Evolutionary conservation across 2,888 invertebrate species (phyloP), one percentile per base, ranked within the genome.

Genomic region (Lydus trimaculatus): DNA sequence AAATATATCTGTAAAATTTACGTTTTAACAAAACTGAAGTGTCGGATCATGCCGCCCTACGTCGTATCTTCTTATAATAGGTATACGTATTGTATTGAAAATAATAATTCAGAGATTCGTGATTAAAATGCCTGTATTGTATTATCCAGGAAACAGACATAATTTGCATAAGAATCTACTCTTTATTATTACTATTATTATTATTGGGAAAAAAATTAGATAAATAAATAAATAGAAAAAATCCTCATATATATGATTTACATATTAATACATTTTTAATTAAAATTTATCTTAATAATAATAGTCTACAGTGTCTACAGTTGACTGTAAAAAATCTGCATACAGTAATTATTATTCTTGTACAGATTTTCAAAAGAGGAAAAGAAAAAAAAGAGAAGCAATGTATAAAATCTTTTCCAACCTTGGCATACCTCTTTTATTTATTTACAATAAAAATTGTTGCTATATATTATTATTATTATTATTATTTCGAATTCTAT

Each of bases 91-190:
- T n/a, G n/a, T n/a, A 39, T 39, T 39, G 39, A 39, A 39, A 39
- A 39, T 39, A 39, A 63, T 67, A 33, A 33, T 33, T 64, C 61
- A 67, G 61, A 52, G 15, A 59, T 67, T n/a, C n/a, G n/a, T n/a
- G n/a, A n/a, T n/a, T n/a, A n/a, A n/a, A 64, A 67, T 67, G 64
- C 64, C 17, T 3, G 17, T 43, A 61, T 36, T 48, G 48, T 48
- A 20, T 48, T 20, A 36, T 13, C 48, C 13, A 23, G 39, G 56
- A 23, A 43, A 61, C 31, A 33, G 61, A 60, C 33, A 60, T 31
- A 31, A 67, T 67, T 67, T 67, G 64, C 67, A 67, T 67, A 67
- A 67, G 63, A 67, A 67, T 67, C 31, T 61, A 64, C 56, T 60
- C 33, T 36, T 36, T 36, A 8, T 48, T 11, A 5, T 0, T n/a